phyloP scores from a whole-genome alignment of 2,888 invertebrate genomes.

The Scaptomyza flava region DNA sequence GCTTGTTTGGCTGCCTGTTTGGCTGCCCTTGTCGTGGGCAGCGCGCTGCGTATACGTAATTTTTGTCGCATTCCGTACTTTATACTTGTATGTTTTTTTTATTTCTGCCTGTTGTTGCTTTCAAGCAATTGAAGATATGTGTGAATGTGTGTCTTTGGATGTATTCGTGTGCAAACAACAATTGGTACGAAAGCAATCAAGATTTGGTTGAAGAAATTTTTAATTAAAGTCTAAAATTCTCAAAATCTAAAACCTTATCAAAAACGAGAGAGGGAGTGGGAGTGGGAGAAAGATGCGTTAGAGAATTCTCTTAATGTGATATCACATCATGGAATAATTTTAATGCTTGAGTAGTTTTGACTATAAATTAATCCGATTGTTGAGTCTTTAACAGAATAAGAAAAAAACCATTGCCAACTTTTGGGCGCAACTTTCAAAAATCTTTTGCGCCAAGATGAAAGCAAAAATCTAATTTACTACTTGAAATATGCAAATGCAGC shows the following conservation, averaged over 20 bases:
- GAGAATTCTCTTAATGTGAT: neutral
- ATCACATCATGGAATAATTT: neutral
- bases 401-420: conserved; percentile 33
- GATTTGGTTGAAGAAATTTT: no score
- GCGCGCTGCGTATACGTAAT: conserved; percentile 44
- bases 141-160: no score
- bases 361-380: conserved; percentile 11
- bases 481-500: conserved; percentile 60
- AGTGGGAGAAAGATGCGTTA: no score
- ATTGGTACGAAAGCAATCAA: no score
- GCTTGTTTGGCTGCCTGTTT: conserved; percentile 18
- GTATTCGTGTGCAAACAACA: no score
- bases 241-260: no score
- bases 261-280: no score
- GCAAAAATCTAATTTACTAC: conserved; percentile 57
- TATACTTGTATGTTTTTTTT: neutral
- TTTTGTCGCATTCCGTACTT: conserved; percentile 7
- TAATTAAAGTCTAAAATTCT: no score
- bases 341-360: conserved; percentile 1
- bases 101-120: conserved; percentile 2
- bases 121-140: conserved; percentile 9
- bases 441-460: conserved; percentile 45
- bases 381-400: neutral
- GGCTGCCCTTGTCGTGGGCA: conserved; percentile 24
- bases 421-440: conserved; percentile 31